These are phyloP conservation scores for Gracilinanus agilis DNA, from an alignment of 2,113 vertebrate genomes.

Conservation along the genomic window DNA sequence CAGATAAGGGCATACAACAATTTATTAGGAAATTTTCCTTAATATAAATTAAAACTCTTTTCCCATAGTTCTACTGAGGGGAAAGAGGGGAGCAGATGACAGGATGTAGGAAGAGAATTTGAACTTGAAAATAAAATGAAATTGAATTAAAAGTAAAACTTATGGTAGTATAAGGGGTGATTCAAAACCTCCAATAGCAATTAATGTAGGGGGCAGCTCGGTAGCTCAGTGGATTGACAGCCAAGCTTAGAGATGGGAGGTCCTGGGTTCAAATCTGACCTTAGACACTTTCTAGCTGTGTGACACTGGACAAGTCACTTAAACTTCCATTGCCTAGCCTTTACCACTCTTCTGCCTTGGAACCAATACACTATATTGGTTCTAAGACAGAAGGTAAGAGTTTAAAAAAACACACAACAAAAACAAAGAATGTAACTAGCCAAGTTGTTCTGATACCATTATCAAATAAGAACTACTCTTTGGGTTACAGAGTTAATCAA, in stretches of 20 bases:
- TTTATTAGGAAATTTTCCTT: background rate
- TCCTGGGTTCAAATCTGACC: no score
- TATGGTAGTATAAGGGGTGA: background rate
- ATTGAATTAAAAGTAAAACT: background rate
- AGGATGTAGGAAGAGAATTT: background rate
- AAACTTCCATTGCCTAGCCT: no score
- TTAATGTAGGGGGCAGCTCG: no score
- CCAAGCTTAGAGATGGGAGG: no score
- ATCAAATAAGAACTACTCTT: background rate
- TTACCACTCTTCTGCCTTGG: no score
- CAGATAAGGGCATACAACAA: no score
- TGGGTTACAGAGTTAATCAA: background rate
- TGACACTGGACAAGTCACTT: no score
- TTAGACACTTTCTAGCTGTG: no score
- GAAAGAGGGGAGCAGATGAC: background rate
- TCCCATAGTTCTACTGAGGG: background rate
- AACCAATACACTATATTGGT: no score
- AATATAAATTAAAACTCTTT: background rate
- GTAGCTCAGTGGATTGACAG: no score
- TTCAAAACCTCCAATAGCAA: background rate
- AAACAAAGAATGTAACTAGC: background rate
- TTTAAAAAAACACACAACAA: no score
- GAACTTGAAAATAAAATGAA: background rate
- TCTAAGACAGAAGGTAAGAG: no score
- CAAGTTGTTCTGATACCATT: background rate